These are phyloP conservation scores for Ranitomeya imitator DNA, from an alignment of 2,113 vertebrate genomes.

Conservation along the genomic window DNA sequence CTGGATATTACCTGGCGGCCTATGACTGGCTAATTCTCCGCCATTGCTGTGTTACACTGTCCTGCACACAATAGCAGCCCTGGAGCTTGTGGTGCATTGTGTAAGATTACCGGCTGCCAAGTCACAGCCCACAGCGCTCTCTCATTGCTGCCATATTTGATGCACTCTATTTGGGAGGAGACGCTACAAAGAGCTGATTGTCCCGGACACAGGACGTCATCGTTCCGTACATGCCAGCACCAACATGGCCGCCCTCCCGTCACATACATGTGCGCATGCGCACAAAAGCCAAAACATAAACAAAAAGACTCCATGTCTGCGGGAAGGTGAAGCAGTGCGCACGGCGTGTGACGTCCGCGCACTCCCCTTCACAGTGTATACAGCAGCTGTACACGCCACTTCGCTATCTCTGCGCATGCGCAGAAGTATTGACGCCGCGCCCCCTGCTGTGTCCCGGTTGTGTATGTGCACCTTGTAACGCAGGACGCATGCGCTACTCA, in stretches of 20 bases:
- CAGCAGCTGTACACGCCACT: neutral
- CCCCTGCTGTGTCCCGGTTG: slow-evolving; percentile 6
- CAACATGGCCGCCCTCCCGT: slow-evolving; percentile 13
- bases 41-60: too few relatives aligned
- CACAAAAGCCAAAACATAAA: slow-evolving; percentile 1
- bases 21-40: too few relatives aligned
- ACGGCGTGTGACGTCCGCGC: neutral
- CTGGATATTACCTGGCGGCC: too few relatives aligned
- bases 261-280: slow-evolving; percentile 6
- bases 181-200: neutral
- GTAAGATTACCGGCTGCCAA: too few relatives aligned
- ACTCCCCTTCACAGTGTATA: neutral
- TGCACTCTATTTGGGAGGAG: neutral
- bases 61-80: too few relatives aligned
- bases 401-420: neutral
- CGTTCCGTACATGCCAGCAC: slow-evolving; percentile 5
- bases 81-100: too few relatives aligned
- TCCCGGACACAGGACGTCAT: neutral
- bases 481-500: neutral
- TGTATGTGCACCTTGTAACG: too few relatives aligned
- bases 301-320: neutral
- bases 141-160: neutral
- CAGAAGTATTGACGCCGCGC: neutral
- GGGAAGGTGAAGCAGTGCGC: neutral
- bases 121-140: too few relatives aligned